Conservation (phyloP, 2,113 vertebrate genomes). For the Corvus cornix region DNA sequence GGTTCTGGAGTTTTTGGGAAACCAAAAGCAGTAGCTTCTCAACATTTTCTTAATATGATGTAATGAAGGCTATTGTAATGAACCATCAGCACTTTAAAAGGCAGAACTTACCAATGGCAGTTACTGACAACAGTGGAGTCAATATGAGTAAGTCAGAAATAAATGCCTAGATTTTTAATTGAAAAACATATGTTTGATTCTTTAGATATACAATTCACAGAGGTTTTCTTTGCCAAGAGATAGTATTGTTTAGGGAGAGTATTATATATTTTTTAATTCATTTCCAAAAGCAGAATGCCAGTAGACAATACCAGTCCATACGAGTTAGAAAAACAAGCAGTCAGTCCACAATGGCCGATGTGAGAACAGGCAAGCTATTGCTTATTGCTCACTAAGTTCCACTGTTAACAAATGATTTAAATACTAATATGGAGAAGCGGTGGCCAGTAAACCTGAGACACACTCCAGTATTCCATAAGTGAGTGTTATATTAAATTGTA, state of each 20-base stretch:
- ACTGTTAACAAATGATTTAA: not conserved
- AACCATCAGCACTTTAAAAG: not conserved
- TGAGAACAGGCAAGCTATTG: not conserved
- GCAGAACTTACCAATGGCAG: not conserved
- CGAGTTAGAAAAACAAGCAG: not conserved
- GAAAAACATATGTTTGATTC: not conserved
- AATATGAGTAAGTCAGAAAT: not conserved
- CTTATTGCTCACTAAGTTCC: not conserved
- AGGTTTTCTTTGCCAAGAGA: not conserved
- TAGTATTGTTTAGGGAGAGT: not conserved
- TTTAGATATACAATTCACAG: not conserved
- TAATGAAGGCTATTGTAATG: not conserved
- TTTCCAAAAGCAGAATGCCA: not conserved
- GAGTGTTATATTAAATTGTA: not conserved
- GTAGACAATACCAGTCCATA: not conserved
- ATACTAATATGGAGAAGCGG: not conserved
- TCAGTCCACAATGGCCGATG: not conserved
- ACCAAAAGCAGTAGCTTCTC: not conserved
- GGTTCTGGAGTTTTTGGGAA: not conserved
- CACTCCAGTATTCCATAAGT: not conserved
- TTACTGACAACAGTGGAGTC: not conserved
- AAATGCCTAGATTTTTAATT: slow-evolving; percentile 21
- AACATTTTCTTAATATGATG: not conserved
- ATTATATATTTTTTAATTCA: not conserved
- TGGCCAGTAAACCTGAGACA: not conserved